Evolutionary conservation across 2,113 vertebrate species (phyloP), one percentile per base, ranked within the genome.

Genomic region (Morone chrysops): DNA sequence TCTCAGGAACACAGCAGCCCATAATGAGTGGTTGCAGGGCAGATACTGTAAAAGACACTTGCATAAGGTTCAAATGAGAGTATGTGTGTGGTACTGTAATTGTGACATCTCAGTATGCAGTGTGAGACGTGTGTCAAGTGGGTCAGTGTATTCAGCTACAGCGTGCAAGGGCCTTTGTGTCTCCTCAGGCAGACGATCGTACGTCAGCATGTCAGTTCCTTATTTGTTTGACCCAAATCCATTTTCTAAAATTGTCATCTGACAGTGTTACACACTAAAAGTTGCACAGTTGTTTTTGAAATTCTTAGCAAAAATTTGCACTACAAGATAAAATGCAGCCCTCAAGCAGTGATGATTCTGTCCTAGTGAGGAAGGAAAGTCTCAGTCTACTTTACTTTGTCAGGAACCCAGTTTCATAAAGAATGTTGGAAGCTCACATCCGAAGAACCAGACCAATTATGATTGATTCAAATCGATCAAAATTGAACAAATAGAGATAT

Each of bases 21-120:
- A 38, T 87, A 78, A 87, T 91, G 70, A 85, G 60, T 18, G 72
- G 82, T 81, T 85, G 18, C 73, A 73, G 84, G 77, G 80, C 82
- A 83, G 31, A 71, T 16, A 57, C 56, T 13, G 56, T 5, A 36
- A 13, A 61, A 57, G 25, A 66, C n/a, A 22, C 69, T 75, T 25
- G 61, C 56, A 63, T 41, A 54, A 83, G 25, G 36, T 62, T 54
- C 31, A 31, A 80, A 74, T 53, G 53, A 60, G 65, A 60, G 76
- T 18, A 7, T 45, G 78, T 66, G 60, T 72, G 70, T 67, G 82
- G 70, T 31, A 5, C 20, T 20, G 40, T 61, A 47, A 78, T 82
- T 57, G 86, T 43, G 43, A 61, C 47, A 62, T 78, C 59, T 66
- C 20, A n/a, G 22, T 14, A 5, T 50, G 9, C 0, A 0, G 14